A percentile compares a stretch with the other conserved stretches of the same genome.
phyloP scores from a whole-genome alignment of 2,113 vertebrate species.

The Gymnorhina tibicen region DNA sequence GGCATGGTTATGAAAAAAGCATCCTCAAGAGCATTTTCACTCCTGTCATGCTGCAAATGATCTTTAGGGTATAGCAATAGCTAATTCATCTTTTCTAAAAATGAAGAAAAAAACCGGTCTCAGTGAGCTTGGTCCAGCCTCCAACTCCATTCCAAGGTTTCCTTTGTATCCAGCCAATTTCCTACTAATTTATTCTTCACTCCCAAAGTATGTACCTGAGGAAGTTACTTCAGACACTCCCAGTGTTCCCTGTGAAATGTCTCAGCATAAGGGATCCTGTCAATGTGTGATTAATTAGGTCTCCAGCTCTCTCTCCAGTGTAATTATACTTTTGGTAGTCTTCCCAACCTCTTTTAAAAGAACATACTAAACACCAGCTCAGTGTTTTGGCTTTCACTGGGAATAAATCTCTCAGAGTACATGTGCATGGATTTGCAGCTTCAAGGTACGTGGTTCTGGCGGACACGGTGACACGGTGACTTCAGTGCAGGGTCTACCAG shows the following conservation, averaged over 20 bases:
- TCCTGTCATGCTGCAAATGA: neutral
- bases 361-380: neutral
- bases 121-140: neutral
- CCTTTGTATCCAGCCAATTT: neutral
- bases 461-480: fast-evolving
- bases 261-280: neutral
- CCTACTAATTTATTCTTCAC: neutral
- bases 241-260: neutral
- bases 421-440: neutral
- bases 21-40: neutral
- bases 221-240: neutral
- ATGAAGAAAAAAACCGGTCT: neutral
- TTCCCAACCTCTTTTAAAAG: neutral
- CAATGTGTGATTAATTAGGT: conserved; percentile 38
- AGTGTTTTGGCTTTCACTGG: neutral
- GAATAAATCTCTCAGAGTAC: neutral
- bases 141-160: neutral
- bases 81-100: neutral
- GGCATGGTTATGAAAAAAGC: neutral
- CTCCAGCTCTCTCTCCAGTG: neutral
- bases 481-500: neutral
- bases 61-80: neutral
- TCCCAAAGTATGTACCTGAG: neutral
- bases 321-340: conserved; percentile 33
- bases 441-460: neutral